A percentile compares a stretch with the other conserved stretches of the same genome.
Conservation (phyloP, 2,113 vertebrate species). For the Rhodinocichla rosea region DNA sequence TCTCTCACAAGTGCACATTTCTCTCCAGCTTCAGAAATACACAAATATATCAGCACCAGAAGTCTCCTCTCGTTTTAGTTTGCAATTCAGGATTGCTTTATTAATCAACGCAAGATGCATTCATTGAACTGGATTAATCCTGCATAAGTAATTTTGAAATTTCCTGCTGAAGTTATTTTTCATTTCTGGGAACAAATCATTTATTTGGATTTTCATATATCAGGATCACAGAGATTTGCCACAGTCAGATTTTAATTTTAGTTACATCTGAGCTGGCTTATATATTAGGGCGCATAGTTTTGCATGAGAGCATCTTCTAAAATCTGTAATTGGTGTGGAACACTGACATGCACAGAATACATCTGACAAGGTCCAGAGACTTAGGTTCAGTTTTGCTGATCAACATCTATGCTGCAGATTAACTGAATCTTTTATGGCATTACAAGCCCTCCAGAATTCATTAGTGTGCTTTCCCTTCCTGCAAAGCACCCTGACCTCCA, state of each 20-base stretch:
- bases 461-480: constrained; percentile 57
- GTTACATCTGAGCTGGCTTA: constrained; percentile 77
- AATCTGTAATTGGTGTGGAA: constrained; percentile 82
- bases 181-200: constrained; percentile 82
- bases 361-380: constrained; percentile 75
- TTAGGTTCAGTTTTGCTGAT: constrained; percentile 71
- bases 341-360: constrained; percentile 76
- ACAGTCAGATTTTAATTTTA: constrained; percentile 83
- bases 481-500: constrained; percentile 46
- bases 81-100: constrained; percentile 81
- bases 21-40: constrained; percentile 58
- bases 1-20: constrained; percentile 40
- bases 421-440: constrained; percentile 74
- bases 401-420: constrained; percentile 78
- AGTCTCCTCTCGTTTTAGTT: constrained; percentile 71
- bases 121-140: constrained; percentile 83
- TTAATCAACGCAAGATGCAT: constrained; percentile 77
- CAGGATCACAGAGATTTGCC: constrained; percentile 85
- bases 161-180: constrained; percentile 79
- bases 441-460: constrained; percentile 71
- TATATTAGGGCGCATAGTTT: constrained; percentile 75
- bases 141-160: constrained; percentile 84
- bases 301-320: constrained; percentile 80
- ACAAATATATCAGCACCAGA: constrained; percentile 55
- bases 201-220: constrained; percentile 84